Base-by-base conservation (phyloP, 2,797 vertebrate species). In the Cephalopachus bancanus region DNA sequence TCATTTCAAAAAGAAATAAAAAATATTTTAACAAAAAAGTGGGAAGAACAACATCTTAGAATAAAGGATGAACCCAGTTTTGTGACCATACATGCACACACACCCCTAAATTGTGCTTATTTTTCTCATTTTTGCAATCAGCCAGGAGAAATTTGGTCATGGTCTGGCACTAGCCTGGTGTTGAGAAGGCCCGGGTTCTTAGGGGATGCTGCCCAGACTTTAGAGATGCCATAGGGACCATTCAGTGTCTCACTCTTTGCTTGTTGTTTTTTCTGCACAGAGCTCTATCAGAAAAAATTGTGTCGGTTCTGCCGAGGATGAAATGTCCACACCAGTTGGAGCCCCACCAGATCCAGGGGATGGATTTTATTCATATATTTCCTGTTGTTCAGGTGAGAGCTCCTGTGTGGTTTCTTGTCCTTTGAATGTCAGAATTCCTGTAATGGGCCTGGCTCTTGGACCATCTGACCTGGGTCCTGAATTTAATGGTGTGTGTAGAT, bases 301-400 rank as follows among this genome's bases (percentile, higher is more conserved):
- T 99, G 86, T 99, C 99, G 0, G 99, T 99, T 91, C 98, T 99
- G 37, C 99, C 99, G 0, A 99, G 99, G 98, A 99, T 99, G 99
- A 99, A 99, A 97, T 99, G 99, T 97, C 99, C 99, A 94, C 99
- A 99, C 96, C 99, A 99, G 37, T 98, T 99, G 97, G 99, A 99
- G 97, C 99, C 99, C 19, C 99, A 99, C 99, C 99, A 99, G 97
- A 99, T 99, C 98, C 99, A 99, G 97, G 99, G 99, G 6, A 97
- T 99, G 98, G 99, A 99, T 97, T 99, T 99, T 97, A 99, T 99
- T 98, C 99, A 99, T 97, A 99, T 99, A 96, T 99, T 99, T 95
- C 99, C 99, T 17, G 99, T 99, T 88, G 98, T 99, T 57, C 99
- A 99, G 99, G 99, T 99, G 98, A 98, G 93, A 67, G 49, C 83